phyloP scores from a whole-genome alignment of 2,888 invertebrate species.

The Drosophila suboccidentalis region DNA sequence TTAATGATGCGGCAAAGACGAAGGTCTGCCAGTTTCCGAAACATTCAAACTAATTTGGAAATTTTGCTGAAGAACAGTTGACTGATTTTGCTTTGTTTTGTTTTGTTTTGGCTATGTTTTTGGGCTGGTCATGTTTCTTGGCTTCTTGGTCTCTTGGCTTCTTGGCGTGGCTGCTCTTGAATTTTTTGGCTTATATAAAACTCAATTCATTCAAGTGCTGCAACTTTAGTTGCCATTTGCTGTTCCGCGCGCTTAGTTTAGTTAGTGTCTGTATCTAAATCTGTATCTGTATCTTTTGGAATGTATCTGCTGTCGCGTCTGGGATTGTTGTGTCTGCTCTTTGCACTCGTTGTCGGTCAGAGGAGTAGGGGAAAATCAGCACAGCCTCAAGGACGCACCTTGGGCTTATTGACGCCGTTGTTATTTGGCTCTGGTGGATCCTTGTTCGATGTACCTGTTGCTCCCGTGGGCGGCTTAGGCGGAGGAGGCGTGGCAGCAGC shows the following conservation, averaged over 20 bases:
- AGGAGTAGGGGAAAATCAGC: constrained; percentile 24
- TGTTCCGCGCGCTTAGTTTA: constrained; percentile 20
- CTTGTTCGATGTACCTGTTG: constrained; percentile 51
- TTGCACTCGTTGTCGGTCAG: constrained; percentile 44
- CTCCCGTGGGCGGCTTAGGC: constrained; percentile 13
- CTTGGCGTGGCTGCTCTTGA: constrained; percentile 30
- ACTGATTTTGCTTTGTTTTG: not conserved
- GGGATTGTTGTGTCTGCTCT: constrained; percentile 36
- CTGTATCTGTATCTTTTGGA: constrained; percentile 11
- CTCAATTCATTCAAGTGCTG: constrained; percentile 33
- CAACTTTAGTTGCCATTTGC: constrained; percentile 54
- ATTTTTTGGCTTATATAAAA: constrained; percentile 59
- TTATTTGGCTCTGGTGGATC: constrained; percentile 48
- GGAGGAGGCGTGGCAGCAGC: constrained; percentile 19
- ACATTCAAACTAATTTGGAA: constrained; percentile 55
- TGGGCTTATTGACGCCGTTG: constrained; percentile 64
- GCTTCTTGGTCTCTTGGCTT: not conserved
- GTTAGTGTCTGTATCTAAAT: not conserved
- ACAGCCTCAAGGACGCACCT: constrained; percentile 62
- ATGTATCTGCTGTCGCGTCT: constrained; percentile 52
- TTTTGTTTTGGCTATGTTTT: not conserved
- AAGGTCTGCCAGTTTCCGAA: constrained; percentile 72
- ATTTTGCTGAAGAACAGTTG: constrained; percentile 62
- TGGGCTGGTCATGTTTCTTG: constrained; percentile 29
- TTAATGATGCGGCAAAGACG: constrained; percentile 33